Conservation (phyloP, 2,888 invertebrate genomes). For the Philereme transversata region DNA sequence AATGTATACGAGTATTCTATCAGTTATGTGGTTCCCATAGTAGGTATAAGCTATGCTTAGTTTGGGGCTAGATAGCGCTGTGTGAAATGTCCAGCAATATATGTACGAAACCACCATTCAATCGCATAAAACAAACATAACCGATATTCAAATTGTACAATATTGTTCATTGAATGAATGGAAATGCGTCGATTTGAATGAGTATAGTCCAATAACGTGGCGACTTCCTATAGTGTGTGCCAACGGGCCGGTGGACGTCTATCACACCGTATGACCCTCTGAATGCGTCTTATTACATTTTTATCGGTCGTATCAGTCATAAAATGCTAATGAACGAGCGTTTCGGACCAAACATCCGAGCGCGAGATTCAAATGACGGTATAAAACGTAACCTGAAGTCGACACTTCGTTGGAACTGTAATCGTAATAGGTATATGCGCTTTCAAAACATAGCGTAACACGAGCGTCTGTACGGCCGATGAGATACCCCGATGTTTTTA, state of each 20-base stretch:
- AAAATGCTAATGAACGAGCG: conserved; percentile 83
- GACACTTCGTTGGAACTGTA: conserved; percentile 80
- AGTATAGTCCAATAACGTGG: conserved; percentile 68
- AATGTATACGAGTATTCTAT: too few relatives aligned
- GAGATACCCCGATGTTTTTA: conserved; percentile 77
- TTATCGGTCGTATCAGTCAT: conserved; percentile 83
- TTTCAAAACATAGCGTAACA: conserved; percentile 81
- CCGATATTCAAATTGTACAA: conserved; percentile 58
- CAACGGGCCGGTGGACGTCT: conserved; percentile 67
- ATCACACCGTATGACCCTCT: conserved; percentile 77
- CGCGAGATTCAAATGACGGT: conserved; percentile 81
- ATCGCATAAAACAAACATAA: conserved; percentile 62
- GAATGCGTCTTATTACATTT: conserved; percentile 82
- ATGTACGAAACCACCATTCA: conserved; percentile 44
- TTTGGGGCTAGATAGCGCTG: too few relatives aligned
- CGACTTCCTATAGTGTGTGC: conserved; percentile 66
- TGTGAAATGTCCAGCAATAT: too few relatives aligned
- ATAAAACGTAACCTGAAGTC: conserved; percentile 82
- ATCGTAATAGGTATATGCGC: conserved; percentile 76
- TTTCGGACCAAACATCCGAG: conserved; percentile 83
- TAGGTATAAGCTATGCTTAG: too few relatives aligned
- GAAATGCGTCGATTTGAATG: conserved; percentile 65
- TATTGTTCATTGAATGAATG: conserved; percentile 68
- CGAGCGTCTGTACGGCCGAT: conserved; percentile 68
- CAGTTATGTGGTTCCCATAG: too few relatives aligned